phyloP scores from a whole-genome alignment of 2,797 vertebrate species.

The Anniella stebbinsi region DNA sequence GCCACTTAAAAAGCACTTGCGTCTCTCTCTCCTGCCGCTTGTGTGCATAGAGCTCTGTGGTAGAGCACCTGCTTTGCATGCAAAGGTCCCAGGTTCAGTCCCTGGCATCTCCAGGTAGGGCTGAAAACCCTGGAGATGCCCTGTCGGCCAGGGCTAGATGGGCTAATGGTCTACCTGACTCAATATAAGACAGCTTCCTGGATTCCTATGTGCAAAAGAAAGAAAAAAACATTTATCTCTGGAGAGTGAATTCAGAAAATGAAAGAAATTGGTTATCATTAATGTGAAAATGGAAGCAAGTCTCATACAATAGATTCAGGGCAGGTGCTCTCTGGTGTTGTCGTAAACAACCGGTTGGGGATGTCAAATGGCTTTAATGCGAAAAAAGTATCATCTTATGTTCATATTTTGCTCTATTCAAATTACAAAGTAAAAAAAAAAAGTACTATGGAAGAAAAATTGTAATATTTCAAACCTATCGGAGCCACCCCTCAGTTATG shows the following conservation, averaged over 20 bases:
- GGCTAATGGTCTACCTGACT: background rate
- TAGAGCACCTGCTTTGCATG: background rate
- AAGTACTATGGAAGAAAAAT: too few relatives aligned
- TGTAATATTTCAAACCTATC: background rate
- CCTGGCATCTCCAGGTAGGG: background rate
- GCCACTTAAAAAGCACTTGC: background rate
- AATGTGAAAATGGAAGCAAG: background rate
- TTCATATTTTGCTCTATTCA: background rate
- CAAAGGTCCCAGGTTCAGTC: background rate
- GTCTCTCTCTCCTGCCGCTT: background rate
- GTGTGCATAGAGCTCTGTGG: too few relatives aligned
- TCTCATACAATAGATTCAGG: background rate
- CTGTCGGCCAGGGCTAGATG: background rate
- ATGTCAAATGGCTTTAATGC: too few relatives aligned
- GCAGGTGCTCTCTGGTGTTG: background rate
- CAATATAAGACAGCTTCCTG: background rate
- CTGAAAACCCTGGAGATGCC: background rate
- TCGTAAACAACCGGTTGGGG: background rate
- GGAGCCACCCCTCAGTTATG: background rate
- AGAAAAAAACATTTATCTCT: background rate
- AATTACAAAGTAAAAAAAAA: background rate
- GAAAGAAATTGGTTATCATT: background rate
- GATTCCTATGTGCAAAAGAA: background rate
- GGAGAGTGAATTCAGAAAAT: background rate
- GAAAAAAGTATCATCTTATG: too few relatives aligned